Percentiles rank a stretch among this genome's conserved stretches.
phyloP scores from a whole-genome alignment of 92 coral and sea anemone species.

The Epizoanthus fatuus region DNA sequence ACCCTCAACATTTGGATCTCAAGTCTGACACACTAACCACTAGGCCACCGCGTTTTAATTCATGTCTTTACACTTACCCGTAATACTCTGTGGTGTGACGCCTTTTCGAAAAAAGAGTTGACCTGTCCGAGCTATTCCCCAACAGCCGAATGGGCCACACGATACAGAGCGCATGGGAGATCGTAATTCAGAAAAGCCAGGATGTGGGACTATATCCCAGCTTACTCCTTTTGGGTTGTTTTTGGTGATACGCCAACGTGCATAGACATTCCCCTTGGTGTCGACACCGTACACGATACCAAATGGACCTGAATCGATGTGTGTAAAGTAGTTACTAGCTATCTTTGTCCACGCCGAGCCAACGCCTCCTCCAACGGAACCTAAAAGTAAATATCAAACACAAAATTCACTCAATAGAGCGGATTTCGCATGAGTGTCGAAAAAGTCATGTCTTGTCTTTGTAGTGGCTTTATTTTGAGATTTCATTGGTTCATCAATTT shows the following conservation, averaged over 20 bases:
- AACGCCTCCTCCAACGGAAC: constrained; percentile 15
- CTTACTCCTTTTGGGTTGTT: constrained; percentile 40
- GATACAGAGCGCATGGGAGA: background rate
- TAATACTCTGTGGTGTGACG: constrained; percentile 7
- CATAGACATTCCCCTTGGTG: background rate
- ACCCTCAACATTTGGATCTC: too few species aligned
- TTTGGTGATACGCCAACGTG: constrained; percentile 37
- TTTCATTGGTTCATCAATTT: too few species aligned
- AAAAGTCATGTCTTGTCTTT: too few species aligned
- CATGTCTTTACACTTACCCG: background rate
- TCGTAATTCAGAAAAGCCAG: background rate
- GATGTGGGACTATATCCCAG: constrained; percentile 28
- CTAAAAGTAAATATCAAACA: background rate
- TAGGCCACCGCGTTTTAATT: too few species aligned
- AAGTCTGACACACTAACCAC: too few species aligned
- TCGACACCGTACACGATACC: constrained; percentile 44
- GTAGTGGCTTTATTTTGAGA: too few species aligned
- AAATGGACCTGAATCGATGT: constrained; percentile 54
- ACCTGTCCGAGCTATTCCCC: background rate
- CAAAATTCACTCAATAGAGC: background rate
- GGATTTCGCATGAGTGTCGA: too few species aligned
- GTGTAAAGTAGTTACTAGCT: background rate
- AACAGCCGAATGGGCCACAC: constrained; percentile 47
- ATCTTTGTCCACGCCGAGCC: constrained; percentile 18
- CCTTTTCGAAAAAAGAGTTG: constrained; percentile 7